Evolutionary conservation across 1,140 invertebrate species (phyloP).

Genomic region (Trachymyrmex cornetzi): DNA sequence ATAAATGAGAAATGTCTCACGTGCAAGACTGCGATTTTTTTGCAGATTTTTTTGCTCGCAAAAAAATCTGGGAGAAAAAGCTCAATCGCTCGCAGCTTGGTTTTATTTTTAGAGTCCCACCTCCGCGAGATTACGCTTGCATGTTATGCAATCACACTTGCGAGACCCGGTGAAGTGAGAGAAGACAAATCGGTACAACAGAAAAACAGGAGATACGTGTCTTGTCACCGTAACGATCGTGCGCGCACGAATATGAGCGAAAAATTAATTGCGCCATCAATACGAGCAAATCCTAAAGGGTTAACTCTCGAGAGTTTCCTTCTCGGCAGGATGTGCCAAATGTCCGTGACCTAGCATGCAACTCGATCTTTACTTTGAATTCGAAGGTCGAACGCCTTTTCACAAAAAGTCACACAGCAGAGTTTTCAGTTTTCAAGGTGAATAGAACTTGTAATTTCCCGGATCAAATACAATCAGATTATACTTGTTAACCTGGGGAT

Average conservation of each 20-base stretch:
- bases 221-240: background rate
- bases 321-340: background rate
- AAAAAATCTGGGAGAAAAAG: constrained; percentile 2
- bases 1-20: background rate
- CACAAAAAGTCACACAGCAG: background rate
- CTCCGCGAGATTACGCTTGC: constrained; percentile 25
- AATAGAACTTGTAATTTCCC: background rate
- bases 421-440: background rate
- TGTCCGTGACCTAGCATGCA: background rate
- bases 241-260: constrained; percentile 10
- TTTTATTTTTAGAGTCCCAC: constrained; percentile 52
- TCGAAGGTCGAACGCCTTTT: background rate
- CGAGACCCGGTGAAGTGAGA: background rate
- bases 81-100: background rate
- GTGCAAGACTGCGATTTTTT: background rate
- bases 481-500: background rate
- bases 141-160: constrained; percentile 29
- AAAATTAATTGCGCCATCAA: constrained; percentile 56
- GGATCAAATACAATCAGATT: background rate
- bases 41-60: too few species aligned
- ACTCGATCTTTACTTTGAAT: background rate
- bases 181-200: background rate
- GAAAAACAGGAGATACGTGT: background rate
- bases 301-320: constrained; percentile 17
- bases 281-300: constrained; percentile 13